Base-by-base conservation (phyloP, 2,888 invertebrate species). In the Tipula lateralis region DNA sequence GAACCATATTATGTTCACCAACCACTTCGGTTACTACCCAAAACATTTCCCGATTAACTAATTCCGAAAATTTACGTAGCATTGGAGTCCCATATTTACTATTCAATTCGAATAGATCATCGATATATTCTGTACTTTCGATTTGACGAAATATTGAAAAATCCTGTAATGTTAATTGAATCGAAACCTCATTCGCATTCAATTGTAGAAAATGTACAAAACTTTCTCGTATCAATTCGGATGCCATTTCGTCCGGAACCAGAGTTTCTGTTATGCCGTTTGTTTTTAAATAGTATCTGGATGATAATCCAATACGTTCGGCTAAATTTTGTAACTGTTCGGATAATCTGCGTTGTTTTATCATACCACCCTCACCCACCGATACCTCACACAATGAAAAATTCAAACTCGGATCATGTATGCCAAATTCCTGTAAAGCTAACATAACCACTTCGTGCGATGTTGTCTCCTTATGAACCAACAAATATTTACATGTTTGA, bases 11-110 rank as follows among this genome's bases (percentile, higher is more conserved):
- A 88, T 95, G 95, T 90, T 99, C 99, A 86, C 94, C 94, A 87
- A 98, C 97, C 80, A 99, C 96, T 91, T 99, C 99, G 13, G 98
- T 98, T 4, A 99, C 98, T 16, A 99, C 99, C 99, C 99, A 99
- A 91, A 98, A 99, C 96, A 98, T 98, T 91, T 99, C 99, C 87
- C 96, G 95, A 91, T 99, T 99, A 85, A 99, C 99, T 88, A 99
- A 92, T 91, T 97, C 96, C 29, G 96, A 95, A 91, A 99, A 99
- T 89, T 97, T 96, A 85, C 95, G 94, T 86, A 99, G 91, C 95
- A 97, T 97, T 32, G 98, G 97, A 86, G 95, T 95, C 1, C 99
- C 98, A 90, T 97, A 97, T 88, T 95, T 93, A 87, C 97, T 97
- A 87, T 95, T 94, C 85, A 97, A 91, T 88, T 95, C 94, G 91